Evolutionary conservation across 2,888 invertebrate species (phyloP), one percentile per base, ranked within the genome.

Genomic region (Drosophila robusta): DNA sequence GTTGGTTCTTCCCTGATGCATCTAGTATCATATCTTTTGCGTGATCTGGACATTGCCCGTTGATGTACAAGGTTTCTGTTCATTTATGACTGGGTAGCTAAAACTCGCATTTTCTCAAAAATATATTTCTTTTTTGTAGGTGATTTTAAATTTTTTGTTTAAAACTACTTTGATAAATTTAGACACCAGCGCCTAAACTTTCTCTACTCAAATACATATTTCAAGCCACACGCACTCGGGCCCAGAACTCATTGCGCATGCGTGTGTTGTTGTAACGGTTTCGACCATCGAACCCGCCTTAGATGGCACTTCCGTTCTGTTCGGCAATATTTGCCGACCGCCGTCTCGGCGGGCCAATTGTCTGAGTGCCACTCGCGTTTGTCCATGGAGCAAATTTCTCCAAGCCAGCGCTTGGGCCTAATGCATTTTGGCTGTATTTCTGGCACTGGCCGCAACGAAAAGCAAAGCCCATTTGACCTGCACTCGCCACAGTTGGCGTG

Each of bases 231-330:
- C 41, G 55, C 46, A 70, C 58, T 61, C 50, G 50, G 61, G 38
- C 18, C 45, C 55, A 71, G 65, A 70, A 76, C 74, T 75, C 69
- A 70, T 65, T 71, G 49, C 49, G 67, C 50, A 62, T 75, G 55
- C 68, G 34, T 44, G 7, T 36, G 60, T 45, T 57, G 60, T 42
- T 58, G n/a, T 67, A 75, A 76, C 72, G 67, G 58, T 54, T 61
- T 26, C 11, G 8, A 46, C 34, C 52, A 41, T 61, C 51, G 24
- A 57, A 54, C 56, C 58, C n/a, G 65, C 61, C 65, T 73, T 67
- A 64, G 64, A 73, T 70, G 86, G 79, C 47, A 81, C 82, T 83
- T 87, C 82, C 88, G 82, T 83, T 87, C 79, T 73, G 54, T 45
- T 70, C 86, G 52, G 47, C 67, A 77, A 72, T 69, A 62, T 73